Conservation (phyloP, 2,113 vertebrate species). For the Aegotheles bennettii region DNA sequence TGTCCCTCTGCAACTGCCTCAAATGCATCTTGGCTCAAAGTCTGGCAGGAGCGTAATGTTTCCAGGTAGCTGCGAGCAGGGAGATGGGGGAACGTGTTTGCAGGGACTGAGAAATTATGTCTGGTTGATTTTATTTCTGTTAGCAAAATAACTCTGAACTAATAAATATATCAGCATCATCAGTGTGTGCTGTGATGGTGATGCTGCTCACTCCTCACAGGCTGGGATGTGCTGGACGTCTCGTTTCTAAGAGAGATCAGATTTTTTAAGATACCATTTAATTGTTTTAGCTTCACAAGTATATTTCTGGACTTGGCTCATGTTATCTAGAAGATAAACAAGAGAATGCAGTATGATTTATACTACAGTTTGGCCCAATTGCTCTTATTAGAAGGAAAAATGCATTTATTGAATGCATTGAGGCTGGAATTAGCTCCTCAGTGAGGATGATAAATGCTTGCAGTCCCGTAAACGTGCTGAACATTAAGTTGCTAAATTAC, state of each 20-base stretch:
- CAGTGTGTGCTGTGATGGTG: background rate
- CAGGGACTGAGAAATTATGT: background rate
- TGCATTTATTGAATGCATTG: conserved; percentile 32
- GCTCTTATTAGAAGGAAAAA: conserved; percentile 56
- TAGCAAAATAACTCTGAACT: background rate
- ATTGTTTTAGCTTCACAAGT: background rate
- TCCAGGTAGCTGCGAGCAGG: background rate
- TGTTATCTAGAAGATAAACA: conserved; percentile 38
- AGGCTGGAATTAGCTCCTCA: conserved; percentile 39
- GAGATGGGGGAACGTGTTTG: background rate
- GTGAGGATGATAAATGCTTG: conserved; percentile 62
- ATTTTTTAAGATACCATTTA: background rate
- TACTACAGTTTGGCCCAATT: conserved; percentile 30
- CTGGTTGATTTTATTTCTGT: background rate
- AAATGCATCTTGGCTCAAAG: background rate
- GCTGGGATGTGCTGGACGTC: background rate
- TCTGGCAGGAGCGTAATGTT: rapidly evolving
- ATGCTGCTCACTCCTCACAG: background rate
- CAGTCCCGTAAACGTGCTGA: conserved; percentile 42
- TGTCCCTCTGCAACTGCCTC: background rate
- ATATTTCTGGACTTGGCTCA: background rate
- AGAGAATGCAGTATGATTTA: conserved; percentile 47
- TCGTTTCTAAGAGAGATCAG: background rate
- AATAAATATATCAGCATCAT: background rate
- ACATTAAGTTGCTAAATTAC: conserved; percentile 63